Conservation (phyloP, 2,797 vertebrate species). For the Chaenodraco wilsoni region DNA sequence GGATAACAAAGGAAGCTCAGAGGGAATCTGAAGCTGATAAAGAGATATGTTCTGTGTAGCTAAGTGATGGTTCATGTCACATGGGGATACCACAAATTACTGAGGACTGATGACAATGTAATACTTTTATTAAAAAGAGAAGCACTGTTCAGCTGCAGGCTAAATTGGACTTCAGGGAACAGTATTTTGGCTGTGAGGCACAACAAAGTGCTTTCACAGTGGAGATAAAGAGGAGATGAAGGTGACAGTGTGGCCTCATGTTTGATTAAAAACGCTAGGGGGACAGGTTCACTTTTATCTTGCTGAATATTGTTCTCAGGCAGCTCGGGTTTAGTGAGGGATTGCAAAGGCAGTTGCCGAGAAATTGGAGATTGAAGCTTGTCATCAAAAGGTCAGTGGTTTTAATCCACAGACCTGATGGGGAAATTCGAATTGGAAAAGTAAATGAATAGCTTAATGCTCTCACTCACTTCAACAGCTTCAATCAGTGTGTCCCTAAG, state of each 20-base stretch:
- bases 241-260: conserved; percentile 39
- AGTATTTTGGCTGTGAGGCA: conserved; percentile 45
- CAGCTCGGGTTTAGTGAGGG: conserved; percentile 17
- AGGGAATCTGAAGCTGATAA: conserved; percentile 27
- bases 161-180: conserved; percentile 43
- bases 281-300: conserved; percentile 38
- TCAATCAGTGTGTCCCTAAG: conserved; percentile 16
- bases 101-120: conserved; percentile 60
- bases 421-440: conserved; percentile 11
- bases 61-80: conserved; percentile 39
- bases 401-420: conserved; percentile 49
- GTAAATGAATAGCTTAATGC: conserved; percentile 37
- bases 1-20: conserved; percentile 10
- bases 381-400: conserved; percentile 51
- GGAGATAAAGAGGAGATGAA: conserved; percentile 53
- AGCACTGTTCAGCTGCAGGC: conserved; percentile 53
- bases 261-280: conserved; percentile 63
- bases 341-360: conserved; percentile 14
- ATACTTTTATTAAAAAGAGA: conserved; percentile 64
- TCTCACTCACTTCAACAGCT: conserved; percentile 19
- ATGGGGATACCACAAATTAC: conserved; percentile 56
- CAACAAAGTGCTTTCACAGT: conserved; percentile 39
- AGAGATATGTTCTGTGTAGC: conserved; percentile 37
- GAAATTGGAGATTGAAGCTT: conserved; percentile 33
- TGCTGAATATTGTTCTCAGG: conserved; percentile 31